phyloP scores from a whole-genome alignment of 2,113 vertebrate species.

The Narcine bancroftii region DNA sequence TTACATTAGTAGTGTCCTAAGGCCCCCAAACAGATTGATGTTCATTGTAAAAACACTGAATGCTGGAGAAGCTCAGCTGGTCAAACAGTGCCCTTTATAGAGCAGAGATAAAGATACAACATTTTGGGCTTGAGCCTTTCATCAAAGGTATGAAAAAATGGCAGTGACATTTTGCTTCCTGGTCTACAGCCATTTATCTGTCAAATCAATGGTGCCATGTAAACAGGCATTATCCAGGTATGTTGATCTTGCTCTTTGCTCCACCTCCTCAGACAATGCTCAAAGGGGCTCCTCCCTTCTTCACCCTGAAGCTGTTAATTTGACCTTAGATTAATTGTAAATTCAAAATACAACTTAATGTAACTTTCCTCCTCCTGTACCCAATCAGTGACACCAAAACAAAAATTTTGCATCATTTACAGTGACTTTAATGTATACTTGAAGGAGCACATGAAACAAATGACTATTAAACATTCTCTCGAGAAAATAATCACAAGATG shows the following conservation, averaged over 20 bases:
- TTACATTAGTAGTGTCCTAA: no score
- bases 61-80: no score
- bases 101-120: no score
- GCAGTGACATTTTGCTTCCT: neutral
- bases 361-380: neutral
- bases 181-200: neutral
- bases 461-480: neutral
- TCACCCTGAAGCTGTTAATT: neutral
- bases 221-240: neutral
- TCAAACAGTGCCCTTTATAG: no score
- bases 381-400: neutral
- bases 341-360: neutral
- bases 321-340: neutral
- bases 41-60: no score
- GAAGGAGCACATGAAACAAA: neutral
- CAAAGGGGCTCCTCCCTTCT: neutral
- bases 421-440: neutral
- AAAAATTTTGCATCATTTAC: neutral
- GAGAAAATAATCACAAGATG: conserved; percentile 3
- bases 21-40: neutral
- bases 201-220: neutral
- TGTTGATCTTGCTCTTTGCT: neutral
- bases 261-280: neutral
- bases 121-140: no score
- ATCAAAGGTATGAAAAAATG: no score